These are phyloP conservation scores for Alcedo atthis DNA, from an alignment of 2,797 vertebrate species.

Conservation along the genomic window DNA sequence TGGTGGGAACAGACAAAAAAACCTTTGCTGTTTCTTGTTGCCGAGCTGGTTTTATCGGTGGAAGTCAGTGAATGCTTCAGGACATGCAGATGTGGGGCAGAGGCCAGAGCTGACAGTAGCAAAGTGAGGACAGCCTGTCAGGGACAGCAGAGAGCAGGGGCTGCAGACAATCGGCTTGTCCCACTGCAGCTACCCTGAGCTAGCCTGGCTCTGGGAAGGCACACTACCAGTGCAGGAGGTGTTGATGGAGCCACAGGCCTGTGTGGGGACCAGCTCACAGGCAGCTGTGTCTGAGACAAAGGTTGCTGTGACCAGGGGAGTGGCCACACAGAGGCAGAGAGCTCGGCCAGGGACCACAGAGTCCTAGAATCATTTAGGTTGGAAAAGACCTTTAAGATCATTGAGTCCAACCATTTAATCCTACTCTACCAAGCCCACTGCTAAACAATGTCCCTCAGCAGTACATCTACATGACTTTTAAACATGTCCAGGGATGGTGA, in stretches of 20 bases:
- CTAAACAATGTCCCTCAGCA: too few relatives aligned
- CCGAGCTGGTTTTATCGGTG: neutral
- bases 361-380: too few relatives aligned
- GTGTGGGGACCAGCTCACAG: neutral
- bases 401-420: too few relatives aligned
- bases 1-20: neutral
- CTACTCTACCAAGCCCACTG: too few relatives aligned
- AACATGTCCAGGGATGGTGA: too few relatives aligned
- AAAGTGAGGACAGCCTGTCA: fast-evolving
- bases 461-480: too few relatives aligned
- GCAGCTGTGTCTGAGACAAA: neutral
- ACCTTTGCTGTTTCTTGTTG: neutral
- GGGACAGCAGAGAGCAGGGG: fast-evolving
- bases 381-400: too few relatives aligned
- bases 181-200: fast-evolving
- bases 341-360: neutral
- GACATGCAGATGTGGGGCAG: fast-evolving
- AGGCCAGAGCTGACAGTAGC: neutral
- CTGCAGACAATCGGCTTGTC: neutral
- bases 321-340: neutral
- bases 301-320: fast-evolving
- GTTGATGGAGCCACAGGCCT: neutral
- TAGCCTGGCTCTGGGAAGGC: neutral
- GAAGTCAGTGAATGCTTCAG: neutral
- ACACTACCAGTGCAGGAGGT: neutral